Evolutionary conservation across 2,113 vertebrate species (phyloP).

Genomic region (Jaculus jaculus): DNA sequence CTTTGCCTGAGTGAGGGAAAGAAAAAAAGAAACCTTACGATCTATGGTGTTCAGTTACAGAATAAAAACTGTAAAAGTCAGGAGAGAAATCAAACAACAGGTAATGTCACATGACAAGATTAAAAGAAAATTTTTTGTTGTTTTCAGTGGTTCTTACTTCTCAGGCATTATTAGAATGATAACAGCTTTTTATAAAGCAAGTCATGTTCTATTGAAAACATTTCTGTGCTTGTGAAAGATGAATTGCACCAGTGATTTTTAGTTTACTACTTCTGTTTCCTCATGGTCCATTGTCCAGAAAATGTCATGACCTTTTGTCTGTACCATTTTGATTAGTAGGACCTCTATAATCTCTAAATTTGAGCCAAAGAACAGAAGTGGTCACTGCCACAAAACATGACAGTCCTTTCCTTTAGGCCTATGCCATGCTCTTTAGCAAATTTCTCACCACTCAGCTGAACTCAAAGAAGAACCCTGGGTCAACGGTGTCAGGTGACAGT

Average conservation of each 20-base stretch:
- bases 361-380: slow-evolving; percentile 13
- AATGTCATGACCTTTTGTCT: not conserved
- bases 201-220: not conserved
- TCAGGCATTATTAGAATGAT: slow-evolving; percentile 1
- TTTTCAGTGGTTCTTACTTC: slow-evolving; percentile 49
- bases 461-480: not conserved
- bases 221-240: slow-evolving; percentile 20
- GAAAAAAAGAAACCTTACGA: slow-evolving; percentile 36
- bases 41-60: slow-evolving; percentile 62
- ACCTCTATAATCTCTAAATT: not conserved
- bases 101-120: slow-evolving; percentile 49
- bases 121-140: slow-evolving; percentile 52
- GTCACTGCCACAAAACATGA: not conserved
- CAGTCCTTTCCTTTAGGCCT: not conserved
- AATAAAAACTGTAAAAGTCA: slow-evolving; percentile 61
- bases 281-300: slow-evolving; percentile 47
- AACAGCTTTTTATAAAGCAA: slow-evolving; percentile 32
- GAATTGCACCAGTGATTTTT: slow-evolving; percentile 2
- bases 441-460: not conserved
- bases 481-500: not conserved
- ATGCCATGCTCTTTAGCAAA: not conserved
- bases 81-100: slow-evolving; percentile 52
- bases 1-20: slow-evolving; percentile 13
- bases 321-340: not conserved
- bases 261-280: slow-evolving; percentile 30